Conservation (phyloP, 2,113 vertebrate genomes). For the Gallinago media region DNA sequence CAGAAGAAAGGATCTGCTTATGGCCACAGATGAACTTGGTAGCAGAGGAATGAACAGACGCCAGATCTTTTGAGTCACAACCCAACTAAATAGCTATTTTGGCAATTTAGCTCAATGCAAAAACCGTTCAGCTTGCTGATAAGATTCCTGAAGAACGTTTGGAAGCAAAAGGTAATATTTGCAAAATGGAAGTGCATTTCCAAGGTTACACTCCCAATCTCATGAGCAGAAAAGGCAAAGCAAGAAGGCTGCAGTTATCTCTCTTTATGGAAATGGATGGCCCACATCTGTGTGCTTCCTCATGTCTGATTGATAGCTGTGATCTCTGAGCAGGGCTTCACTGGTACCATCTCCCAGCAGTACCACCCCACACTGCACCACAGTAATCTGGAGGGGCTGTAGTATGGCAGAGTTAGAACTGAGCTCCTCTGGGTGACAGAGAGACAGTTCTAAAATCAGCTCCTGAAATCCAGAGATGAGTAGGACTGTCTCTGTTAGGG, state of each 20-base stretch:
- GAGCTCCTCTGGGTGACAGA: neutral
- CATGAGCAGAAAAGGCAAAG: neutral
- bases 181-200: neutral
- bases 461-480: neutral
- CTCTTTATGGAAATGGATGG: neutral
- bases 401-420: neutral
- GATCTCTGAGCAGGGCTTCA: fast-evolving
- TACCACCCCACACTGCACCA: neutral
- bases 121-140: neutral
- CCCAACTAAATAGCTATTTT: neutral
- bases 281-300: neutral
- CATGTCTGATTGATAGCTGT: neutral
- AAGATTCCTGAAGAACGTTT: constrained; percentile 1
- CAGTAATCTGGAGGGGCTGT: neutral
- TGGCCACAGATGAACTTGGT: neutral
- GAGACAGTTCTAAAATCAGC: neutral
- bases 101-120: neutral
- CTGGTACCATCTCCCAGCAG: neutral
- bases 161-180: constrained; percentile 3
- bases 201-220: neutral
- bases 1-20: neutral
- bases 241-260: neutral
- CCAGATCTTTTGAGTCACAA: neutral
- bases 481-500: neutral
- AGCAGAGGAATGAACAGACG: neutral